These are phyloP conservation scores for Poliocrania exsul DNA, from an alignment of 2,797 vertebrate species.

Conservation along the genomic window DNA sequence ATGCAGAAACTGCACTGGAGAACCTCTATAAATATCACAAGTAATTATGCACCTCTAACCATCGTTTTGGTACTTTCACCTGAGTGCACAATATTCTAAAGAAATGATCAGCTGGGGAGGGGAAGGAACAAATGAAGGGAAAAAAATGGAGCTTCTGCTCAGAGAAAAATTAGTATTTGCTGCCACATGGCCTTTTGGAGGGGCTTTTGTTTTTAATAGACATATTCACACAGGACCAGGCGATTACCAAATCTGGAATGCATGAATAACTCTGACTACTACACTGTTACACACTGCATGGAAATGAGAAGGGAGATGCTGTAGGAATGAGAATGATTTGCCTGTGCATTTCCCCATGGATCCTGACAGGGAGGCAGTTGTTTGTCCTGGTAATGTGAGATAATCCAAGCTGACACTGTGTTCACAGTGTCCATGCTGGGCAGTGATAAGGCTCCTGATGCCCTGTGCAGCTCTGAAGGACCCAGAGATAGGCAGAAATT, in stretches of 20 bases:
- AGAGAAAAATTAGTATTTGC: conserved; percentile 16
- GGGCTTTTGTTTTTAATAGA: conserved; percentile 40
- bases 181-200: conserved; percentile 25
- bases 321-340: conserved; percentile 13
- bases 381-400: not conserved
- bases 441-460: not conserved
- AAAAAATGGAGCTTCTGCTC: not conserved
- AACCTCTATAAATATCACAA: conserved; percentile 67
- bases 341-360: not conserved
- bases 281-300: conserved; percentile 13
- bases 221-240: conserved; percentile 7
- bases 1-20: conserved; percentile 32
- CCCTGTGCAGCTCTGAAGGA: not conserved
- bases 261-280: conserved; percentile 25
- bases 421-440: not conserved
- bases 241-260: conserved; percentile 30
- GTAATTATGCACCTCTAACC: conserved; percentile 35
- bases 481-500: not conserved
- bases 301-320: conserved; percentile 34
- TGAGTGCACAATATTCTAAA: conserved; percentile 3
- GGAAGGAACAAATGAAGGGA: not conserved
- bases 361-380: not conserved
- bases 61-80: conserved; percentile 36
- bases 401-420: not conserved
- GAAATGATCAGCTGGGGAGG: conserved; percentile 6